Conservation (phyloP, 1,140 invertebrate species). For the Cylas formicarius region DNA sequence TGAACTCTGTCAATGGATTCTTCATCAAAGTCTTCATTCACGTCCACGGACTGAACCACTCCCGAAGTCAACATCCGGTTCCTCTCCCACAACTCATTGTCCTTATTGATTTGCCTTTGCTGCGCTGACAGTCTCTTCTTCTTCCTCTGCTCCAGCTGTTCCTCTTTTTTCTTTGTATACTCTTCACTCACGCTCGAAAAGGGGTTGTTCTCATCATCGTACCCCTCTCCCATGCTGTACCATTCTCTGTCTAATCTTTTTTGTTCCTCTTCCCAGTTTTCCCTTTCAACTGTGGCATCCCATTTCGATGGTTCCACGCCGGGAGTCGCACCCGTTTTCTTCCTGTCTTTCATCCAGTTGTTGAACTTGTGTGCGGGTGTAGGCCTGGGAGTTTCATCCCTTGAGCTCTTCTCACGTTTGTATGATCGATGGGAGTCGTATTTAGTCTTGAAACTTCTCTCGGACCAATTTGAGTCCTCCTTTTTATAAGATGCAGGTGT, state of each 20-base stretch:
- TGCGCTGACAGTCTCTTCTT: conserved; percentile 90
- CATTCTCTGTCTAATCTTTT: conserved; percentile 89
- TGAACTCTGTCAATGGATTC: conserved; percentile 89
- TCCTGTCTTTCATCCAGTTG: conserved; percentile 64
- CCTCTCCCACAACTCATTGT: conserved; percentile 98
- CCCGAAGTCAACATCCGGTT: conserved; percentile 95
- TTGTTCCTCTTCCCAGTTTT: conserved; percentile 90
- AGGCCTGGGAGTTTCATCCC: conserved; percentile 59
- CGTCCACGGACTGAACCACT: conserved; percentile 86
- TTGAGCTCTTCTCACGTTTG: conserved; percentile 15
- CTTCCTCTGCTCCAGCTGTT: conserved; percentile 81
- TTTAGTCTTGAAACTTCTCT: conserved; percentile 38
- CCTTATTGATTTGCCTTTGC: conserved; percentile 90
- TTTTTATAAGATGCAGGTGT: conserved; percentile 61
- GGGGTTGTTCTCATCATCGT: conserved; percentile 89
- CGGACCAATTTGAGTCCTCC: conserved; percentile 41
- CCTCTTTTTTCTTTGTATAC: conserved; percentile 86
- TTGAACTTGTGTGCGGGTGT: conserved; percentile 86
- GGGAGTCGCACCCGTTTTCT: conserved; percentile 56
- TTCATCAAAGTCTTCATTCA: conserved; percentile 91
- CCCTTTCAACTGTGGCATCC: conserved; percentile 60
- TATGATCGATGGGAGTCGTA: conserved; percentile 20
- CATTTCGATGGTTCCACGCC: conserved; percentile 44
- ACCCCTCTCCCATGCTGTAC: conserved; percentile 92
- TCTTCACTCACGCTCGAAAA: conserved; percentile 86